Evolutionary conservation across 1,140 invertebrate species (phyloP).

Genomic region (Drosophila willistoni): DNA sequence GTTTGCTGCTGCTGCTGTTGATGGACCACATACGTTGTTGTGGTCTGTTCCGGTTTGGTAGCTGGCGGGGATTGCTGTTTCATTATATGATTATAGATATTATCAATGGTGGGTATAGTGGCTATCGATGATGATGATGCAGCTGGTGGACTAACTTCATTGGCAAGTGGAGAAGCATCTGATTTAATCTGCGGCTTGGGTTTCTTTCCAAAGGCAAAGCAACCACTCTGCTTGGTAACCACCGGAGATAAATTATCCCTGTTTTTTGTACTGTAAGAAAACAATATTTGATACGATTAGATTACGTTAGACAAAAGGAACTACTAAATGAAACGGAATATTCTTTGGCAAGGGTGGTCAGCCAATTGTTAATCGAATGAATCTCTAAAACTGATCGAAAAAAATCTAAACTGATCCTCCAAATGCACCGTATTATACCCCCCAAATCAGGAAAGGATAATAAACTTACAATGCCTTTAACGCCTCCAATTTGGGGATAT

Average conservation of each 20-base stretch:
- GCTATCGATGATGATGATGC: conserved; percentile 20
- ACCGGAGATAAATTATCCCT: conserved; percentile 76
- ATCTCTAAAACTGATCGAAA: too few species aligned
- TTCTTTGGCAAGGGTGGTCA: too few species aligned
- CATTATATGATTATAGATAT: conserved; percentile 64
- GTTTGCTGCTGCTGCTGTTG: not conserved
- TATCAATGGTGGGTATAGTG: conserved; percentile 64
- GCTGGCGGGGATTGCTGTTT: conserved; percentile 21
- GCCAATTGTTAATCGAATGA: too few species aligned
- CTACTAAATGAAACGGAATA: too few species aligned
- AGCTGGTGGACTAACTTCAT: not conserved
- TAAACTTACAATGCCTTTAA: conserved; percentile 69
- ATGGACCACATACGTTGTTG: conserved; percentile 6
- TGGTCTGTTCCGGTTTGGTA: conserved; percentile 1
- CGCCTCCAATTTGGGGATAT: conserved; percentile 80
- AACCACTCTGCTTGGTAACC: conserved; percentile 76
- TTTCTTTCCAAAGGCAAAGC: conserved; percentile 73
- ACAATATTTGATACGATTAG: too few species aligned
- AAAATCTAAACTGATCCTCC: too few species aligned
- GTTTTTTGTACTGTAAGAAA: conserved; percentile 56
- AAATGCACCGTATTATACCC: too few species aligned
- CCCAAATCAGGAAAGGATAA: not conserved
- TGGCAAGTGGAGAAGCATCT: not conserved
- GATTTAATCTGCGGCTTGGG: conserved; percentile 48
- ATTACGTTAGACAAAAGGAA: too few species aligned